Base-by-base conservation (phyloP, 2,113 vertebrate species). In the Nicator chloris region DNA sequence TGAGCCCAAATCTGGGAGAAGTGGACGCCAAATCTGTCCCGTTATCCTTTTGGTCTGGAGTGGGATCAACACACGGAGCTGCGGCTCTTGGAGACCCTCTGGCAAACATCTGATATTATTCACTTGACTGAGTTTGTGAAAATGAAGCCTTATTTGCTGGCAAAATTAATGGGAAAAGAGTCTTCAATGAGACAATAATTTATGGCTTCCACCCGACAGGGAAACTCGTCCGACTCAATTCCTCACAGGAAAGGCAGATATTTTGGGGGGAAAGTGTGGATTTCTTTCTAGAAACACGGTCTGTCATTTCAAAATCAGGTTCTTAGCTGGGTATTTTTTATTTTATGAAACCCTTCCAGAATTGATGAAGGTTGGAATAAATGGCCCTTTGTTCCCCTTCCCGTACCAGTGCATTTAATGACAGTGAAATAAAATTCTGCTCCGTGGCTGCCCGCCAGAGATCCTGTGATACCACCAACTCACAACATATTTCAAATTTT, bases 101-200 rank as follows among this genome's bases (percentile, higher is more conserved):
- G 82, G 96, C 95, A 24, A 97, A 92, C 80, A 80, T 76, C 68
- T 17, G 53, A 82, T 60, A 86, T 61, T 54, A 84, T 88, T 94
- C 96, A 93, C 96, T 97, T 92, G 96, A 91, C 79, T 85, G 95
- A 66, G 68, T 82, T 57, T 82, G 70, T 80, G 92, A 50, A 89
- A 92, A 95, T 1, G 10, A 76, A 47, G 78, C 88, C 95, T 96
- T 97, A 88, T 97, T 98, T 97, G 80, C 94, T 91, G 79, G 86
- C 78, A 92, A 95, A 98, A 97, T 96, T 95, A 97, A 98, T 86
- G 97, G 97, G 97, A 91, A 91, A 95, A 96, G 97, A 94, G 88
- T 89, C 91, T 72, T 90, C 88, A 97, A 98, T 53, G 86, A 98
- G 98, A 96, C 91, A 90, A 69, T 91, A 95, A 98, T 97, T 97